phyloP scores from a whole-genome alignment of 1,140 invertebrate genomes.

The Zaprionus taronus region DNA sequence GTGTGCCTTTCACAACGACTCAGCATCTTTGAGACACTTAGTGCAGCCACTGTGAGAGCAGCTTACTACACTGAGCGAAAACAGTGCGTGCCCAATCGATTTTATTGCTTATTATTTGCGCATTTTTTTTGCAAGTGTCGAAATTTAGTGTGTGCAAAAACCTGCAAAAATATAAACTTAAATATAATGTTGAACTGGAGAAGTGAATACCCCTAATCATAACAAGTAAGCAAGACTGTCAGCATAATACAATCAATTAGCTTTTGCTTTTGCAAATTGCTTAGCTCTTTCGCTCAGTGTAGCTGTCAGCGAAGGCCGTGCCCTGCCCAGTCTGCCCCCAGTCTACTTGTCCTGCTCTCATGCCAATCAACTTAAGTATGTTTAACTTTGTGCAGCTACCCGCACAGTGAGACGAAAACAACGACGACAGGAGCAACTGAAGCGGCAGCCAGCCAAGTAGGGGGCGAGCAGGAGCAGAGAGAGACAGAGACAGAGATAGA shows the following conservation, averaged over 20 bases:
- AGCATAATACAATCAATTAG: not conserved
- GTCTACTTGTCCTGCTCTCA: conserved; percentile 17
- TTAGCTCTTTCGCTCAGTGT: conserved; percentile 14
- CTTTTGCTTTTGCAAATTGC: not conserved
- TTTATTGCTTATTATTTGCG: not conserved
- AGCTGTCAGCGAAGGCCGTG: conserved; percentile 28
- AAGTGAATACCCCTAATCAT: not conserved
- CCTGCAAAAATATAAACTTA: not conserved
- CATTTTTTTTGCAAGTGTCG: not conserved
- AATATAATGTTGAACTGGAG: not conserved
- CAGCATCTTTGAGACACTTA: conserved; percentile 40
- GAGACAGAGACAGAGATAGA: not conserved
- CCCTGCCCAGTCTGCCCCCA: not conserved
- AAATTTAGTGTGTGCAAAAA: not conserved
- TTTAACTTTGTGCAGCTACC: conserved; percentile 48
- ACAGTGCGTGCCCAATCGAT: not conserved
- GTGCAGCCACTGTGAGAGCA: conserved; percentile 27
- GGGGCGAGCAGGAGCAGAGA: conserved; percentile 3
- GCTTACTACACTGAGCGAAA: conserved; percentile 32
- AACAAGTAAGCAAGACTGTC: not conserved
- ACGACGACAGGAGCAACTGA: conserved; percentile 24
- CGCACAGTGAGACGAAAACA: conserved; percentile 38
- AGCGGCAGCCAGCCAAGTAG: conserved; percentile 21
- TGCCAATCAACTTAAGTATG: conserved; percentile 49
- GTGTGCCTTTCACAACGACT: conserved; percentile 28